A percentile compares a stretch with the other conserved stretches of the same genome.
phyloP scores from a whole-genome alignment of 2,888 invertebrate species.

The Pachymerium ferrugineum region DNA sequence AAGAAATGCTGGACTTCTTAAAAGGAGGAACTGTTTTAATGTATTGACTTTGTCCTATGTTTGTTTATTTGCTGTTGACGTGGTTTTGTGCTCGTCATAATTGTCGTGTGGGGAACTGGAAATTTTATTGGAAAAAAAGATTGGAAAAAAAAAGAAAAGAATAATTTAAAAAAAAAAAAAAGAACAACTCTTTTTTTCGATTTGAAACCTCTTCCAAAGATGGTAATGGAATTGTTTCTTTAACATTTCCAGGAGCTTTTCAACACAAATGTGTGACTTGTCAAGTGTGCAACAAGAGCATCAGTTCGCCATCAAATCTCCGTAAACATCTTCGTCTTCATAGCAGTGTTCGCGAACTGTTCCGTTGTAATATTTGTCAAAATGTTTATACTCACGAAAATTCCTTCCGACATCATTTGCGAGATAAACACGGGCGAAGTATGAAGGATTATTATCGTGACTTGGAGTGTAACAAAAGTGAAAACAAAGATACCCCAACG shows the following conservation, averaged over 20 bases:
- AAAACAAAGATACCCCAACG: neutral
- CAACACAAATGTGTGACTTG: constrained; percentile 30
- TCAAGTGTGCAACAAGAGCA: constrained; percentile 33
- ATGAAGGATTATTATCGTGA: constrained; percentile 27
- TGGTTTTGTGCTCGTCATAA: constrained; percentile 2
- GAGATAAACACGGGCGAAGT: constrained; percentile 32
- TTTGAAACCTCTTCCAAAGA: constrained; percentile 4
- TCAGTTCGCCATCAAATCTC: constrained; percentile 35
- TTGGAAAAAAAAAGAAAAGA: neutral
- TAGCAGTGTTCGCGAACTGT: constrained; percentile 29
- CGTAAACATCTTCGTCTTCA: constrained; percentile 34
- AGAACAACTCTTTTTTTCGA: neutral
- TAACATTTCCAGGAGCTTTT: constrained; percentile 22
- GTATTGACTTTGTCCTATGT: neutral
- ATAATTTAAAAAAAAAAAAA: neutral
- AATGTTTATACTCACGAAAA: constrained; percentile 32
- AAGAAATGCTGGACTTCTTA: constrained; percentile 30
- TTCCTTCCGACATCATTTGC: constrained; percentile 33
- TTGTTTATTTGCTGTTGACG: neutral
- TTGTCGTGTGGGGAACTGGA: too few relatives aligned
- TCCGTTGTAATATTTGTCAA: constrained; percentile 32
- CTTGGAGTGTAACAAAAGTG: neutral
- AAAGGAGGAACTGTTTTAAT: neutral
- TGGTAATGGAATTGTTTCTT: constrained; percentile 20
- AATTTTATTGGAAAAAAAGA: neutral